Evolutionary conservation across 1,140 invertebrate species (phyloP), one percentile per base, ranked within the genome.

Genomic region (Hormaphis cornu): DNA sequence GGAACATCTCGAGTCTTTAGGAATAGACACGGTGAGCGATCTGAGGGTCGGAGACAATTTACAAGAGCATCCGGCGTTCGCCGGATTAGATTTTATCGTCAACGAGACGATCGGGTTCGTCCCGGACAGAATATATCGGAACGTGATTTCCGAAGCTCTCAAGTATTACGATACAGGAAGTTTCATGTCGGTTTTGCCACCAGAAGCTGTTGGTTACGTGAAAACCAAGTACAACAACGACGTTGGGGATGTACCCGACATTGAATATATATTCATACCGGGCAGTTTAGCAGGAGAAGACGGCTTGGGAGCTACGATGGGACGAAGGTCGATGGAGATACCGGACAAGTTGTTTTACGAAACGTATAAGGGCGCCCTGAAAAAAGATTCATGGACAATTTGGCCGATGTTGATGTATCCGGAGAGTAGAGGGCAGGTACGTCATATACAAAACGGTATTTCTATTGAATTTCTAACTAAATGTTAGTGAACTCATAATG

Each of bases 11-110:
- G 44, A 74, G n/a, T 73, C 73, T 12, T 71, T 81, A 2, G 76
- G 77, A 24, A 85, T 88, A 28, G 70, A 77, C 0, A 79, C 84
- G 0, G 71, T 87, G 14, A 78, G 83, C 69, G 83, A 91, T 75
- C 78, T 90, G 0, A 86, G 85, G 0, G 89, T 93, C 0, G 91
- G 91, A 1, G 82, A 86, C 58, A 93, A 93, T 76, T 80, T 93
- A 0, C 87, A 89, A 74, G 88, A 90, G 78, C 89, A 91, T 72
- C 81, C 88, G 14, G 86, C 85, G 1, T 82, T 87, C 53, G 83
- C 83, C 22, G 84, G 83, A 1, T 78, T 89, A 61, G 83, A 83
- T 0, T 88, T 88, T 73, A 77, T 85, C 33, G 82, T 88, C 0
- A 86, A 88, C 72, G 58, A 71, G 7, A 48, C 58, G 14, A 24